Evolutionary conservation across 2,888 invertebrate genomes (phyloP).

Genomic region (Caenorhabditis wallacei): DNA sequence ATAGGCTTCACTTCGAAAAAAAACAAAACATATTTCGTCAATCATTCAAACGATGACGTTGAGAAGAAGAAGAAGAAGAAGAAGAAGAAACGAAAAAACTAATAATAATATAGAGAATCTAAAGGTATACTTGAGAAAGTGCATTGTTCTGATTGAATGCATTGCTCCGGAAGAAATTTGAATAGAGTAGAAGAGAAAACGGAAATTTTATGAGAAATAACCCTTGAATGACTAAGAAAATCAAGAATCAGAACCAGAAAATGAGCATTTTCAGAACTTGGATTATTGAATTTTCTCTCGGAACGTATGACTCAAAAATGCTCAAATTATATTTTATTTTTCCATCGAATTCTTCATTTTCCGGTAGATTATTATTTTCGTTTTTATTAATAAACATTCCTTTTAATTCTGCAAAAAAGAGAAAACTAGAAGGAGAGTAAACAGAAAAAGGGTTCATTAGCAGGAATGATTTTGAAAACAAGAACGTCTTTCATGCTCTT

Average conservation of each 20-base stretch:
- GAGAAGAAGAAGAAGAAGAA: not conserved
- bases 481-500: too few relatives aligned
- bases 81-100: constrained; percentile 11
- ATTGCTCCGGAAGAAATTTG: constrained; percentile 40
- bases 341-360: not conserved
- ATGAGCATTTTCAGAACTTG: too few relatives aligned
- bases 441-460: not conserved
- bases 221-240: constrained; percentile 12
- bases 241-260: not conserved
- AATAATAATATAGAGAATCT: not conserved
- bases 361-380: constrained; percentile 10
- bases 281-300: not conserved
- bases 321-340: constrained; percentile 16
- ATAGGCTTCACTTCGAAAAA: constrained; percentile 24
- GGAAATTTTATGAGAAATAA: constrained; percentile 19
- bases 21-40: constrained; percentile 6
- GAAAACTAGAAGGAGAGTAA: not conserved
- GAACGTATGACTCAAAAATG: constrained; percentile 4
- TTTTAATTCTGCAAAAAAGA: constrained; percentile 7
- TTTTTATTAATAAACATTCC: not conserved
- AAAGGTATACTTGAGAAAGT: constrained; percentile 10
- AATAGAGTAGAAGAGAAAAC: not conserved
- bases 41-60: constrained; percentile 17
- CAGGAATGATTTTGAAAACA: not conserved
- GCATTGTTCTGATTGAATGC: constrained; percentile 55